Base-by-base conservation (phyloP, 2,888 invertebrate species). In the Brachylomia viminalis region DNA sequence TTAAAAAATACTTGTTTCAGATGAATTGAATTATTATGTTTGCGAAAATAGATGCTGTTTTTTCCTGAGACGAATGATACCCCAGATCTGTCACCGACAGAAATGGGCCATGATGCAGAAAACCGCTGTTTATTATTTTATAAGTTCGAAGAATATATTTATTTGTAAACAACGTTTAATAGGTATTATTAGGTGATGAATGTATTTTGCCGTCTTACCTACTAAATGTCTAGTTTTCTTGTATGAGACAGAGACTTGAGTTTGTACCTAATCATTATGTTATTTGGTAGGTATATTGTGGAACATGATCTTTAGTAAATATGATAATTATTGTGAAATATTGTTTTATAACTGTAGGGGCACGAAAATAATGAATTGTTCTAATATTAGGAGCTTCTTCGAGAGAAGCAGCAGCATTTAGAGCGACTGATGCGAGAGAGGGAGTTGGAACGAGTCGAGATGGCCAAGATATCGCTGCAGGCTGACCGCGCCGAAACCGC, bases 361-460 rank as follows among this genome's bases (percentile, higher is more conserved):
- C n/a, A 30, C 13, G 3, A 52, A 30, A 59, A 52, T 69, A 47
- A 77, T 15, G 0, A 30, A 5, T 15, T 33, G 0, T 74, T 66
- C 13, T 1, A 54, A 33, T 65, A 86, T 80, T 87, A 99, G 99
- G 99, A 99, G 93, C 97, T 98, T 52, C 96, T 99, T 78, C 98
- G 98, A 92, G 99, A 99, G 95, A 99, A 99, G 93, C 99, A 99
- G 91, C 98, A 98, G 86, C 99, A 99, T 92, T 98, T 99, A 91
- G 99, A 99, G 92, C 98, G 98, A 90, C 97, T 99, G 88, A 97
- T 99, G 93, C 98, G 98, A 82, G 99, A 99, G 93, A 96, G 99
- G 71, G 99, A 99, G 91, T 92, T 99, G 88, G 99, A 99, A 92
- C 97, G 99, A 88, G 97, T 98, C 49, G 99, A 99, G 93, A 97